A percentile compares a stretch with the other conserved stretches of the same genome.
phyloP scores from a whole-genome alignment of 1,140 invertebrate genomes.

The Spodoptera litura region DNA sequence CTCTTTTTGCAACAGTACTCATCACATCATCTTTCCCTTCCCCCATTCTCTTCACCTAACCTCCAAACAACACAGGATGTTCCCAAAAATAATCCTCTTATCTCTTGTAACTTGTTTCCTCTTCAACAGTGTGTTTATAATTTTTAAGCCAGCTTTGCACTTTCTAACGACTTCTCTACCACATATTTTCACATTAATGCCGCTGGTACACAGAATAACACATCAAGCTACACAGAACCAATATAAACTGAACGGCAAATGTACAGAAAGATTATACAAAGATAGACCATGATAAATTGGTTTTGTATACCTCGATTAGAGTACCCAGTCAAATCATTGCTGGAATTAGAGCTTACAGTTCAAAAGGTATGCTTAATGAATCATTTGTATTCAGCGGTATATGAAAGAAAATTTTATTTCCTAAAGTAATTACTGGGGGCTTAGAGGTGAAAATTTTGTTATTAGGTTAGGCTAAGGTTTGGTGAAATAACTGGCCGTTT shows the following conservation, averaged over 20 bases:
- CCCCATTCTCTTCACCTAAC: no score
- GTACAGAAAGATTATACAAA: no score
- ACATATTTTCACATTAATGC: slow-evolving; percentile 41
- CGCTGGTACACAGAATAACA: not conserved
- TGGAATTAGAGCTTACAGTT: slow-evolving; percentile 34
- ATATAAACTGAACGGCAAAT: no score
- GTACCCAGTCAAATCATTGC: slow-evolving; percentile 39
- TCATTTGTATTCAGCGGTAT: slow-evolving; percentile 19
- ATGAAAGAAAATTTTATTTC: not conserved
- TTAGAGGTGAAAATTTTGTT: no score
- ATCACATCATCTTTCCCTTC: no score
- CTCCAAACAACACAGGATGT: not conserved
- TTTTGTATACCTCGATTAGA: no score
- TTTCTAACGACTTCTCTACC: slow-evolving; percentile 43
- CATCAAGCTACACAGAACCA: no score
- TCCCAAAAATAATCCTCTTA: not conserved
- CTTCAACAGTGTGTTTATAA: slow-evolving; percentile 45
- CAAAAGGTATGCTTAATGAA: slow-evolving; percentile 32
- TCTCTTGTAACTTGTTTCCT: slow-evolving; percentile 11
- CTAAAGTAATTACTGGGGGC: not conserved
- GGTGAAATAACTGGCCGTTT: no score
- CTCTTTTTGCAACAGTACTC: no score
- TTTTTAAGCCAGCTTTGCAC: slow-evolving; percentile 52
- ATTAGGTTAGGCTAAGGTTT: no score
- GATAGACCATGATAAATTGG: no score